These are phyloP conservation scores for Lysiphlebus fabarum DNA, from an alignment of 1,140 invertebrate species.

Conservation along the genomic window DNA sequence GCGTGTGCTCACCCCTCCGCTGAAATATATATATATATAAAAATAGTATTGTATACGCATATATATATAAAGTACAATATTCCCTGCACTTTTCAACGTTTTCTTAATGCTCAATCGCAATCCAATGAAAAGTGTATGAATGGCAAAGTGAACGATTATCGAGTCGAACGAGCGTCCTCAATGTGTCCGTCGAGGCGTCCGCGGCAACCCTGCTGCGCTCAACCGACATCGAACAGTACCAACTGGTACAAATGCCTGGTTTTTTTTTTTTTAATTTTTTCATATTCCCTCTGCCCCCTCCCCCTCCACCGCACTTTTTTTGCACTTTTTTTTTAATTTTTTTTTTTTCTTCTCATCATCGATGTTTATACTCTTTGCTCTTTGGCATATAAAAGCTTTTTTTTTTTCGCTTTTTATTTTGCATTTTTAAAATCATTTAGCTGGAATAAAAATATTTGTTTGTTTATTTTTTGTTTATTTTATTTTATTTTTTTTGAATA, in stretches of 20 bases:
- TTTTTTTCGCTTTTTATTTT: too few species aligned
- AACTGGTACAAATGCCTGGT: conserved; percentile 44
- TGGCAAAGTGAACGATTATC: conserved; percentile 52
- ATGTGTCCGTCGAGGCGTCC: conserved; percentile 57
- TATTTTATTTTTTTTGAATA: too few species aligned
- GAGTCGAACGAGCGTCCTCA: conserved; percentile 54
- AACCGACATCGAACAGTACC: conserved; percentile 48
- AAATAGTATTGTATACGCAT: too few species aligned
- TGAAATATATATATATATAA: too few species aligned
- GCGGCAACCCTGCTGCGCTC: conserved; percentile 51
- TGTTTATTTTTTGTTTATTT: too few species aligned
- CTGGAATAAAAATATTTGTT: too few species aligned
- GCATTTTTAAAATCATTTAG: too few species aligned
- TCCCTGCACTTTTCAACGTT: conserved; percentile 24
- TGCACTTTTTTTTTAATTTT: too few species aligned
- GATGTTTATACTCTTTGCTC: background rate
- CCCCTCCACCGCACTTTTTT: too few species aligned
- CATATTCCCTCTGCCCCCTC: conserved; percentile 18
- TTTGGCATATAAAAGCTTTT: too few species aligned
- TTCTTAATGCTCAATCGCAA: conserved; percentile 57
- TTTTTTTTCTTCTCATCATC: background rate
- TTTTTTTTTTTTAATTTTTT: conserved; percentile 22
- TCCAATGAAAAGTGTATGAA: conserved; percentile 58
- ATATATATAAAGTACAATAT: background rate
- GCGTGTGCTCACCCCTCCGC: background rate